Conservation (phyloP, 2,888 invertebrate species). For the Chaetoderma sp. region DNA sequence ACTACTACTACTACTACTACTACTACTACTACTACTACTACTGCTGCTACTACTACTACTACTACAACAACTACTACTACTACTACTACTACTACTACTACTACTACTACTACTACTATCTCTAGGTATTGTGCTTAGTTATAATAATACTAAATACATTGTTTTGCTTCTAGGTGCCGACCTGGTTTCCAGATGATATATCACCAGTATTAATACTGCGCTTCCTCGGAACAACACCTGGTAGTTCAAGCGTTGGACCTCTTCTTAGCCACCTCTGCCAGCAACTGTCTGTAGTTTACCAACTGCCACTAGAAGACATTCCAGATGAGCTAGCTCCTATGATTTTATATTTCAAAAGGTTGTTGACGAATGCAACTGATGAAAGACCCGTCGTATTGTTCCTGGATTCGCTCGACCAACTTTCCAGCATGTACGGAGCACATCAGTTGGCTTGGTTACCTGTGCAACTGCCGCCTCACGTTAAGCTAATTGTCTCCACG, state of each 20-base stretch:
- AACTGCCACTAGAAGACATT: constrained; percentile 78
- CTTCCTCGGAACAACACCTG: constrained; percentile 96
- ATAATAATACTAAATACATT: too few relatives aligned
- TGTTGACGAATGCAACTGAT: constrained; percentile 75
- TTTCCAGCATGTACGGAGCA: constrained; percentile 93
- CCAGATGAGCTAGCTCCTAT: constrained; percentile 96
- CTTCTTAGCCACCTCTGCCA: constrained; percentile 95
- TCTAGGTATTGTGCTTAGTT: too few relatives aligned
- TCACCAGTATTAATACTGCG: constrained; percentile 86
- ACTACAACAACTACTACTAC: constrained; percentile 17
- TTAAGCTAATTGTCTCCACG: constrained; percentile 88
- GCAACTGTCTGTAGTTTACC: constrained; percentile 79
- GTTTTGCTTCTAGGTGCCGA: constrained; percentile 33
- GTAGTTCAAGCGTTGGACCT: constrained; percentile 93
- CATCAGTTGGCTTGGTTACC: constrained; percentile 98
- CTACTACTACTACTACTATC: background rate
- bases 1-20: constrained; percentile 26
- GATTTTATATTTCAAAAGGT: constrained; percentile 94
- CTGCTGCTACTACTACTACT: constrained; percentile 16
- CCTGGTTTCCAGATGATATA: constrained; percentile 41
- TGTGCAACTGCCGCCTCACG: constrained; percentile 86
- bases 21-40: constrained; percentile 9
- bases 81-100: constrained; percentile 19
- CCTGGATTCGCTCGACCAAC: constrained; percentile 95
- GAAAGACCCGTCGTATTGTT: constrained; percentile 86